Conservation (phyloP, 2,113 vertebrate species). For the Sturnus vulgaris region DNA sequence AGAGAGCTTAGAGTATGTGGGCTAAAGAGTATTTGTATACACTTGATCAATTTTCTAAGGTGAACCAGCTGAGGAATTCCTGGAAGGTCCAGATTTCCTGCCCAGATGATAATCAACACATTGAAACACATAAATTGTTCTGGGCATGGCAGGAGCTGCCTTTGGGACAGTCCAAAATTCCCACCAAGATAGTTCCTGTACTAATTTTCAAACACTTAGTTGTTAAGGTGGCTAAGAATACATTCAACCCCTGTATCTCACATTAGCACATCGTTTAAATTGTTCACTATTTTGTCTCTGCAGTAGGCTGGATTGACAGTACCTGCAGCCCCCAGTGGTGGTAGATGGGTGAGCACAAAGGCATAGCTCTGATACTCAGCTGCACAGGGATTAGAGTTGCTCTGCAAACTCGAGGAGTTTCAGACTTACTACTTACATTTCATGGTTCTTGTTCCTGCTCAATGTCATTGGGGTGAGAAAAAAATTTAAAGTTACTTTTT, state of each 20-base stretch:
- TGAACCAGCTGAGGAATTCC: not conserved
- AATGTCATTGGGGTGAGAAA: not conserved
- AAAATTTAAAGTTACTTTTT: not conserved
- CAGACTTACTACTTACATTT: not conserved
- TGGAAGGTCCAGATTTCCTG: not conserved
- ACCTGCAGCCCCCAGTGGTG: not conserved
- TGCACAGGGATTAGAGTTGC: not conserved
- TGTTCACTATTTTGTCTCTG: not conserved
- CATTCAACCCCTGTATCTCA: not conserved
- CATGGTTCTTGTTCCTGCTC: not conserved
- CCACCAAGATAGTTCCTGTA: not conserved
- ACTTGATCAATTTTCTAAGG: not conserved
- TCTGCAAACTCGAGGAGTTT: not conserved
- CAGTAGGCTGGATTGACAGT: rapidly evolving
- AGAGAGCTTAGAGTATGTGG: not conserved
- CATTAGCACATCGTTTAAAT: not conserved
- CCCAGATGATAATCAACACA: not conserved
- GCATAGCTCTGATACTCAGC: not conserved
- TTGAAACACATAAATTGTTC: not conserved
- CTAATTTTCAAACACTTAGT: not conserved
- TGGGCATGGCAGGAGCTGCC: not conserved
- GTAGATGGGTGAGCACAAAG: not conserved
- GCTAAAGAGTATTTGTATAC: not conserved
- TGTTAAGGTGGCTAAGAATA: not conserved
- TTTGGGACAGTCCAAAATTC: not conserved